Percentiles rank a stretch among this genome's conserved stretches.
Evolutionary conservation across 2,888 invertebrate genomes (phyloP).

Genomic region (Agrotis segetum): DNA sequence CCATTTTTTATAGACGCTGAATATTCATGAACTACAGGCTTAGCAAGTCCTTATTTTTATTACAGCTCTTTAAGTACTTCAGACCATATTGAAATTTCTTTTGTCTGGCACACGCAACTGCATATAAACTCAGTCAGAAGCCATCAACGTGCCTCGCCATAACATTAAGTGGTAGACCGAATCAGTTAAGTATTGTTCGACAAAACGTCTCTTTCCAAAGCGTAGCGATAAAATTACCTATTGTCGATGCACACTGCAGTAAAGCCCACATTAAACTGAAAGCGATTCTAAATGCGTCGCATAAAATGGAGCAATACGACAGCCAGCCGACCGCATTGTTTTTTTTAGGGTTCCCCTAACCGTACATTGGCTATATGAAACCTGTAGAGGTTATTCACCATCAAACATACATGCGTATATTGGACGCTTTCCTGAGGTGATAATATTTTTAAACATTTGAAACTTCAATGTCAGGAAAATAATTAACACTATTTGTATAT

Average conservation of each 20-base stretch:
- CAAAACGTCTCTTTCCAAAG: constrained; percentile 70
- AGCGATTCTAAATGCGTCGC: constrained; percentile 84
- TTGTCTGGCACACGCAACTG: constrained; percentile 42
- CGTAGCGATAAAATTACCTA: constrained; percentile 82
- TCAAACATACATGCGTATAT: background rate
- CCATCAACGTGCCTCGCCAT: constrained; percentile 49
- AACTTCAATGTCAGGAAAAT: too few species aligned
- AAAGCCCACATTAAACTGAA: constrained; percentile 83
- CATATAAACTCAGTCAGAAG: constrained; percentile 40
- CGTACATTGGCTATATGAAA: background rate
- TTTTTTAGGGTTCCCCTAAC: constrained; percentile 53
- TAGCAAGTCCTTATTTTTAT: constrained; percentile 19
- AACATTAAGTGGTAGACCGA: constrained; percentile 60
- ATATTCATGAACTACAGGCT: constrained; percentile 20
- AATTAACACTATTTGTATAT: too few species aligned
- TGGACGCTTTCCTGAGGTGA: background rate
- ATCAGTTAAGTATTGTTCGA: constrained; percentile 73
- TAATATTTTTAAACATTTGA: too few species aligned
- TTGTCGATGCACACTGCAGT: constrained; percentile 82
- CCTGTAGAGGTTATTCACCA: background rate
- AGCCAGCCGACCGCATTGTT: constrained; percentile 63
- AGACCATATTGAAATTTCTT: constrained; percentile 32
- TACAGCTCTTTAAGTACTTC: constrained; percentile 20
- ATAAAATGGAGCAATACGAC: constrained; percentile 74
- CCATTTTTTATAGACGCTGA: background rate